Conservation (phyloP, 2,888 invertebrate genomes). For the Ernsta delagoae region DNA sequence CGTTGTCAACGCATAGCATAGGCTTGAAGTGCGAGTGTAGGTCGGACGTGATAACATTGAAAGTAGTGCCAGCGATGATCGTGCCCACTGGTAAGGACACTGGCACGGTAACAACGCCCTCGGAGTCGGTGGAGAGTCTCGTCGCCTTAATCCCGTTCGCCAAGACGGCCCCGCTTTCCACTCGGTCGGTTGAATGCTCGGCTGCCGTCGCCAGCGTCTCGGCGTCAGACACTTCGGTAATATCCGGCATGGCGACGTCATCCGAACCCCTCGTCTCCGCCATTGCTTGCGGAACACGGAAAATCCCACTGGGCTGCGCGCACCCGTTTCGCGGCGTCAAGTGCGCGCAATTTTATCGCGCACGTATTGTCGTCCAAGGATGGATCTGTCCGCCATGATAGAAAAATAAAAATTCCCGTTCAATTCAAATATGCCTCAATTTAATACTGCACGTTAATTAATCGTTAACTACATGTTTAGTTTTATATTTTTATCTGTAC, state of each 20-base stretch:
- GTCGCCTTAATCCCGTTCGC: conserved; percentile 61
- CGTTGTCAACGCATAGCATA: conserved; percentile 94
- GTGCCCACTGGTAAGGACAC: conserved; percentile 92
- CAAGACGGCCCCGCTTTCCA: conserved; percentile 67
- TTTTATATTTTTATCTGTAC: not conserved
- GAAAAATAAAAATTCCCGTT: conserved; percentile 12
- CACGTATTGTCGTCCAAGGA: conserved; percentile 14
- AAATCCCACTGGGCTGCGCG: conserved; percentile 53
- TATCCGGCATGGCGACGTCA: conserved; percentile 89
- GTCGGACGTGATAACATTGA: conserved; percentile 94
- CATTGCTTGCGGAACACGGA: conserved; percentile 62
- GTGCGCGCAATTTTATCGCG: conserved; percentile 33
- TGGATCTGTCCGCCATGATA: conserved; percentile 22
- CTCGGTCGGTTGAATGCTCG: conserved; percentile 76
- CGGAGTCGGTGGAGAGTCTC: conserved; percentile 65
- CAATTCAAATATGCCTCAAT: not conserved
- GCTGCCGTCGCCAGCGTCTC: conserved; percentile 86
- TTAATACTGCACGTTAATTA: not conserved
- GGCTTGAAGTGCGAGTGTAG: conserved; percentile 93
- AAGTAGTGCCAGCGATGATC: conserved; percentile 91
- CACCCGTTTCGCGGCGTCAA: conserved; percentile 49
- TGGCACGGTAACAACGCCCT: conserved; percentile 80
- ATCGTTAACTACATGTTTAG: not conserved
- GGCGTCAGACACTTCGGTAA: conserved; percentile 86
- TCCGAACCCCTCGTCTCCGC: conserved; percentile 83